phyloP scores from a whole-genome alignment of 2,888 invertebrate species.

The Platypus cylindrus region DNA sequence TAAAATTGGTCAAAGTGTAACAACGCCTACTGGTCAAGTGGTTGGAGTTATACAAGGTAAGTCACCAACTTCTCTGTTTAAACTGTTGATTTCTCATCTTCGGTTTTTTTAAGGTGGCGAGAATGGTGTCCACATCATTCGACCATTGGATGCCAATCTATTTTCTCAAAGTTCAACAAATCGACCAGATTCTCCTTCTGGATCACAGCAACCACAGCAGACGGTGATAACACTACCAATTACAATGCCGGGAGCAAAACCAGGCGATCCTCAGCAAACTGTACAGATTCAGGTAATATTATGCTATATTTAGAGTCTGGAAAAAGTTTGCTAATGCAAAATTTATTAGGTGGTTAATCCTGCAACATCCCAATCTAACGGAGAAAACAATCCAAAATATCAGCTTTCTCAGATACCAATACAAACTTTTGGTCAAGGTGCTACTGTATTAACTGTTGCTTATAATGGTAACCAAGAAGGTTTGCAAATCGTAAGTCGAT shows the following conservation, averaged over 20 bases:
- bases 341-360: constrained; percentile 26
- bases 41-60: constrained; percentile 51
- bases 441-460: constrained; percentile 62
- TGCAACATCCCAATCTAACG: constrained; percentile 28
- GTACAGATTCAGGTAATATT: constrained; percentile 53
- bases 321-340: not conserved
- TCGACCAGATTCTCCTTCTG: constrained; percentile 13
- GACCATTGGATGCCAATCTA: constrained; percentile 45
- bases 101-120: constrained; percentile 37
- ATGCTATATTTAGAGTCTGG: not conserved
- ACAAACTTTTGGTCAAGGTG: constrained; percentile 58
- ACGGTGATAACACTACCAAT: constrained; percentile 69
- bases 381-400: constrained; percentile 54
- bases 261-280: constrained; percentile 63
- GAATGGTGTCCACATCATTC: constrained; percentile 63
- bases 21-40: constrained; percentile 53
- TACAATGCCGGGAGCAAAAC: constrained; percentile 60
- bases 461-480: constrained; percentile 50
- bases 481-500: constrained; percentile 43
- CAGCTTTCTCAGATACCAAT: constrained; percentile 63
- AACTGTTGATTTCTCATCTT: too few relatives aligned
- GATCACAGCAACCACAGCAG: constrained; percentile 34
- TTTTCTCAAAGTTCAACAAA: constrained; percentile 33
- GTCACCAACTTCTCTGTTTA: not conserved
- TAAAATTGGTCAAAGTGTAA: constrained; percentile 59